Percentiles rank a stretch among this genome's conserved stretches.
These are phyloP conservation scores for Coptodon rendalli DNA, from an alignment of 2,113 vertebrate species.

Conservation along the genomic window DNA sequence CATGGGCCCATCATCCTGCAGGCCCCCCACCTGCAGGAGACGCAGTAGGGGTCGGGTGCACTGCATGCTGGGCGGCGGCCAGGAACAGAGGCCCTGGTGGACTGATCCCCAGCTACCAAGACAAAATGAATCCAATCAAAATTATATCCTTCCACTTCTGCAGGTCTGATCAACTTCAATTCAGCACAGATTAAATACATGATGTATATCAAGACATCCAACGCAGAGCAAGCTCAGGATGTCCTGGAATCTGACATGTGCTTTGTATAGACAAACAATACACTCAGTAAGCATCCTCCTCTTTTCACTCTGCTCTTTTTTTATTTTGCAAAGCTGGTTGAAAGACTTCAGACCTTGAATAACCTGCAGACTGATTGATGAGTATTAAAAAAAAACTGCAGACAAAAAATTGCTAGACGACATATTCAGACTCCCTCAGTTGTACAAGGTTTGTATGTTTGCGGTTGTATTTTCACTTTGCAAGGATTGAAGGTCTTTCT, in stretches of 20 bases:
- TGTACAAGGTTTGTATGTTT: neutral
- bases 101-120: neutral
- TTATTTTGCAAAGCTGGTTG: constrained; percentile 25
- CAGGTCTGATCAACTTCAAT: neutral
- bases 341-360: constrained; percentile 12
- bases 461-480: neutral
- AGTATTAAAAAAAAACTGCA: neutral
- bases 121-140: constrained; percentile 5
- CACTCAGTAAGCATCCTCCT: constrained; percentile 1
- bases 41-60: neutral
- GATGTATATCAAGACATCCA: constrained; percentile 4
- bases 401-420: neutral
- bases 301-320: neutral
- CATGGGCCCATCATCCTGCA: neutral
- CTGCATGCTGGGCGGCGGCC: neutral
- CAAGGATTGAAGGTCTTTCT: neutral
- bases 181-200: neutral
- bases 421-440: neutral
- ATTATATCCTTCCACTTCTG: neutral
- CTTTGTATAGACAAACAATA: constrained; percentile 16
- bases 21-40: neutral
- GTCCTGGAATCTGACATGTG: neutral
- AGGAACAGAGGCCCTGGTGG: neutral
- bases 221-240: neutral
- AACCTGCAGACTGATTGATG: neutral